These are phyloP conservation scores for Cydia splendana DNA, from an alignment of 1,140 invertebrate genomes.

Conservation along the genomic window DNA sequence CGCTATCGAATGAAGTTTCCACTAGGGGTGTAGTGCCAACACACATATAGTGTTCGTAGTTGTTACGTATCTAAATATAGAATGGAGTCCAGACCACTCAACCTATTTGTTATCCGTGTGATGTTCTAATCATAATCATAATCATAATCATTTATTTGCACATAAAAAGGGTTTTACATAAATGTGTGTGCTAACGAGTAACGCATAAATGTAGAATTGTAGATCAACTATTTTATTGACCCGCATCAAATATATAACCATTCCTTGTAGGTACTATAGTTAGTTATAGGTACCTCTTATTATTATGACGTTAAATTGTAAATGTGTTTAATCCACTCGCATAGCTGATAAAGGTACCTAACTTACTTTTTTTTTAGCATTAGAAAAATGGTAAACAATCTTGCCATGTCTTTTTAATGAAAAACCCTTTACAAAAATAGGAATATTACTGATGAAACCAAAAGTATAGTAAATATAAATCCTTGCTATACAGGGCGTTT, in stretches of 20 bases:
- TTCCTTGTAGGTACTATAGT: neutral
- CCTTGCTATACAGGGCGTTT: too few species aligned
- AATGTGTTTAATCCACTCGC: neutral
- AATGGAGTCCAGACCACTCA: conserved; percentile 21
- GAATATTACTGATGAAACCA: too few species aligned
- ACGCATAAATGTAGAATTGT: neutral
- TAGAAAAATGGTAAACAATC: too few species aligned
- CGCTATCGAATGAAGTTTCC: too few species aligned
- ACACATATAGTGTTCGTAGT: neutral
- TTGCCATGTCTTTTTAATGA: too few species aligned
- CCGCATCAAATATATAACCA: conserved; percentile 13
- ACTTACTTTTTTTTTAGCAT: too few species aligned
- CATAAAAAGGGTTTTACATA: too few species aligned
- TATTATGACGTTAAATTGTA: neutral
- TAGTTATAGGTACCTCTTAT: neutral
- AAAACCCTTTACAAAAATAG: too few species aligned
- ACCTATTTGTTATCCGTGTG: conserved; percentile 12
- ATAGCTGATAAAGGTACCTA: neutral
- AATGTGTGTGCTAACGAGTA: too few species aligned
- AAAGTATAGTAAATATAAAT: too few species aligned
- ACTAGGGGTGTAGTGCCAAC: neutral
- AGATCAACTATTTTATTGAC: conserved; percentile 23
- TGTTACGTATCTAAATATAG: conserved; percentile 9
- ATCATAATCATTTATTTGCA: too few species aligned
- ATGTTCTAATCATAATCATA: too few species aligned